Percentiles rank a stretch among this genome's conserved stretches.
Evolutionary conservation across 2,888 invertebrate species (phyloP).

Genomic region (Drosophila atroscutellata): DNA sequence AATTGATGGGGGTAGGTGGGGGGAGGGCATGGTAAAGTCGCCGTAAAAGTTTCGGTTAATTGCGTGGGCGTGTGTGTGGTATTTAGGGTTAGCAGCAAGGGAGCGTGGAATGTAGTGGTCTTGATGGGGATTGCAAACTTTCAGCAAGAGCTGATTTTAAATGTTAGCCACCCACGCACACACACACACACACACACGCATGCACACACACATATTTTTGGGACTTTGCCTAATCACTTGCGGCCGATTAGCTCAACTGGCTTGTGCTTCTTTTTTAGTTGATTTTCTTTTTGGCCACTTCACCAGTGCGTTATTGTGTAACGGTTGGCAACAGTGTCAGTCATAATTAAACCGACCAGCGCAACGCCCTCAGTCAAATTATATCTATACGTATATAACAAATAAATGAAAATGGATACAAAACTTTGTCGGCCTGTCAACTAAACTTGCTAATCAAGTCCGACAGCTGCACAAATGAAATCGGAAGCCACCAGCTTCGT

Average conservation of each 20-base stretch:
- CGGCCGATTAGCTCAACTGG: constrained; percentile 56
- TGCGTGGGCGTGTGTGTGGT: constrained; percentile 44
- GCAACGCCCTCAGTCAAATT: constrained; percentile 46
- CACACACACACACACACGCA: constrained; percentile 22
- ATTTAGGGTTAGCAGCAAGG: constrained; percentile 23
- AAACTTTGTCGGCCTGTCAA: constrained; percentile 56
- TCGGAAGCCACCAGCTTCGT: not conserved
- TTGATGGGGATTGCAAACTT: constrained; percentile 26
- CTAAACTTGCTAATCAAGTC: constrained; percentile 62
- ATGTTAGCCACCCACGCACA: constrained; percentile 51
- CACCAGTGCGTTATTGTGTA: constrained; percentile 51
- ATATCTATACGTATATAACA: constrained; percentile 47
- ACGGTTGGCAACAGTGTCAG: constrained; percentile 56
- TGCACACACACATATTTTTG: constrained; percentile 39
- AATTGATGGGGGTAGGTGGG: not conserved
- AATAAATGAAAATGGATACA: constrained; percentile 53
- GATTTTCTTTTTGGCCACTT: not conserved
- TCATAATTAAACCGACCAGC: constrained; percentile 62
- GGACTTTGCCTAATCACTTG: constrained; percentile 73
- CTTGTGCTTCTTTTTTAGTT: not conserved
- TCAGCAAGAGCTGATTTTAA: constrained; percentile 62
- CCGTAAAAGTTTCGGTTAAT: constrained; percentile 69
- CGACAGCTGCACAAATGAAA: constrained; percentile 54
- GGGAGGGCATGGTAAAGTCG: not conserved
- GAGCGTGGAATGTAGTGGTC: not conserved